phyloP scores from a whole-genome alignment of 92 coral and sea anemone species.

The Heteractis magnifica region DNA sequence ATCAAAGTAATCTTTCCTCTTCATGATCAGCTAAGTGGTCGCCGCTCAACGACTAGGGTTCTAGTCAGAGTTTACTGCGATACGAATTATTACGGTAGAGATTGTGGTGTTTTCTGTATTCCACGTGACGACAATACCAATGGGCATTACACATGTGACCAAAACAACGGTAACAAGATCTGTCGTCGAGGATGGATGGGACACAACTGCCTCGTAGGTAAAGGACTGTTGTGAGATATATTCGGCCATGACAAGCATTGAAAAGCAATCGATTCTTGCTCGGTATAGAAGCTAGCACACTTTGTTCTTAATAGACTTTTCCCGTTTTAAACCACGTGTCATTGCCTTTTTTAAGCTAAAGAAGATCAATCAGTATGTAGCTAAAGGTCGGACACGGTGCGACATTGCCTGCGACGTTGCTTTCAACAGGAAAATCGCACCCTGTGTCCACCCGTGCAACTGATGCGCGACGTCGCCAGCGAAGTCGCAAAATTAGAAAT shows the following conservation, averaged over 20 bases:
- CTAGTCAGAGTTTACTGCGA: conserved; percentile 74
- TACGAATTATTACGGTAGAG: conserved; percentile 71
- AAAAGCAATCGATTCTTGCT: neutral
- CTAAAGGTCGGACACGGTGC: too few relatives aligned
- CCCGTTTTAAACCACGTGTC: too few relatives aligned
- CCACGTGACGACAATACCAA: conserved; percentile 58
- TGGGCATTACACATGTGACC: conserved; percentile 89
- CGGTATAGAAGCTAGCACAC: too few relatives aligned
- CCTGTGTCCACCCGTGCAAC: too few relatives aligned
- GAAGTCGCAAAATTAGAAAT: too few relatives aligned
- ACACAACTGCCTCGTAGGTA: conserved; percentile 67
- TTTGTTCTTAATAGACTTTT: too few relatives aligned
- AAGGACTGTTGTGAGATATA: too few relatives aligned
- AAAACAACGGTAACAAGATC: conserved; percentile 69
- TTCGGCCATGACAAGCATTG: neutral
- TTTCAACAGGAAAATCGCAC: too few relatives aligned
- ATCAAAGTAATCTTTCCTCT: neutral
- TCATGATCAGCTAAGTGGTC: conserved; percentile 55
- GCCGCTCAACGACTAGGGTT: conserved; percentile 72
- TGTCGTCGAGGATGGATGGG: conserved; percentile 86
- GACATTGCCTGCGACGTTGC: too few relatives aligned
- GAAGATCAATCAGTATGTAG: too few relatives aligned
- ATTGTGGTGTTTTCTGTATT: conserved; percentile 76
- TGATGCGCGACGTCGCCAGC: too few relatives aligned
- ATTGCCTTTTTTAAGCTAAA: too few relatives aligned